These are phyloP conservation scores for Xylocopa sonorina DNA, from an alignment of 1,140 invertebrate species.

Conservation along the genomic window DNA sequence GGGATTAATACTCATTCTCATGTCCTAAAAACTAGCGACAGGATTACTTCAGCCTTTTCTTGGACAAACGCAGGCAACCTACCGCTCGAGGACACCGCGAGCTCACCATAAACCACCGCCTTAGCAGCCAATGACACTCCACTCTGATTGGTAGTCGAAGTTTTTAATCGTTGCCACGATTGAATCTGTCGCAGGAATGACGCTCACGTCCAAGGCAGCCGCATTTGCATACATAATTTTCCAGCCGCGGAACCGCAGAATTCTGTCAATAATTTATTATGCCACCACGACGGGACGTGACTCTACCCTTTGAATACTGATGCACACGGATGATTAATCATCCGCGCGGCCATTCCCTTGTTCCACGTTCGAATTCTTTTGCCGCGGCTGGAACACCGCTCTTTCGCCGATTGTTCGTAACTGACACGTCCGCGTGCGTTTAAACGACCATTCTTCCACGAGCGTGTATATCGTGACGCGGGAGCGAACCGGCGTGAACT, in stretches of 20 bases:
- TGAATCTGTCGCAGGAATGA: background rate
- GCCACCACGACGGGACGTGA: slow-evolving; percentile 33
- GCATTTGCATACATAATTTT: slow-evolving; percentile 64
- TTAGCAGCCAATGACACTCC: too few relatives aligned
- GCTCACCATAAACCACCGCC: too few relatives aligned
- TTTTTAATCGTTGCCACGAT: slow-evolving; percentile 69
- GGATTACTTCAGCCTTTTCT: too few relatives aligned
- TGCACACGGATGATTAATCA: background rate
- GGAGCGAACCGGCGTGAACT: background rate
- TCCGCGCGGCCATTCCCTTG: background rate
- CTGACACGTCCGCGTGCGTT: background rate
- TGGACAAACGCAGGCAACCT: too few relatives aligned
- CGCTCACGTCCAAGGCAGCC: slow-evolving; percentile 32
- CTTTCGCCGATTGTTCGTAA: background rate
- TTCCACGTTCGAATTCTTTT: background rate
- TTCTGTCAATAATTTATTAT: slow-evolving; percentile 60
- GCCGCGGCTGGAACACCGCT: too few relatives aligned
- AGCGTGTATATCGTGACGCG: too few relatives aligned
- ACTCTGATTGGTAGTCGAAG: slow-evolving; percentile 48
- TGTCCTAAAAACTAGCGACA: too few relatives aligned
- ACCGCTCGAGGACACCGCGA: too few relatives aligned
- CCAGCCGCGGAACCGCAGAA: slow-evolving; percentile 21
- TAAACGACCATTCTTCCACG: too few relatives aligned
- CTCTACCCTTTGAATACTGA: slow-evolving; percentile 15
- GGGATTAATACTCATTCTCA: too few relatives aligned